These are phyloP conservation scores for Coregonus ussuriensis DNA, from an alignment of 2,797 vertebrate genomes.

Conservation along the genomic window DNA sequence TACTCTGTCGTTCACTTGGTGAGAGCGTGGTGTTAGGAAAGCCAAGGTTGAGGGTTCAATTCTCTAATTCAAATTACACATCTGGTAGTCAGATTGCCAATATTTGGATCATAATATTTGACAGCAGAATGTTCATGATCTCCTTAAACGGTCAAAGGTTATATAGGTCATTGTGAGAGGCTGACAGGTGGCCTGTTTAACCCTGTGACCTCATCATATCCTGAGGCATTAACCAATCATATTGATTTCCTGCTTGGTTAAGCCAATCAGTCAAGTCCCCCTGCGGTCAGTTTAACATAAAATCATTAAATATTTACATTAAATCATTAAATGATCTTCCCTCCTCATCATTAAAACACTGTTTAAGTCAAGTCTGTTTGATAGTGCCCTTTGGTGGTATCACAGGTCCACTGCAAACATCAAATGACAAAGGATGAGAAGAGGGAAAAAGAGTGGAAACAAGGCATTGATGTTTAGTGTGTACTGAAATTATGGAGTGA, in stretches of 20 bases:
- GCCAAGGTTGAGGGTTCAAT: too few species aligned
- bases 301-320: conserved; percentile 55
- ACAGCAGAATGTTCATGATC: not conserved
- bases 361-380: not conserved
- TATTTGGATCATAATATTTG: too few species aligned
- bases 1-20: too few species aligned
- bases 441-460: too few species aligned
- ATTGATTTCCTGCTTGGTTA: conserved; percentile 62
- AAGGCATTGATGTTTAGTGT: too few species aligned
- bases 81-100: too few species aligned
- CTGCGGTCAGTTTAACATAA: conserved; percentile 48
- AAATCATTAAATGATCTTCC: too few species aligned
- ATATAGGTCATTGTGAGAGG: conserved; percentile 24
- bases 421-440: conserved; percentile 41
- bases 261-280: conserved; percentile 40
- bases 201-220: conserved; percentile 32
- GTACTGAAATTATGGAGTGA: too few species aligned
- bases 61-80: too few species aligned
- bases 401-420: conserved; percentile 35
- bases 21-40: too few species aligned
- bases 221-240: conserved; percentile 24
- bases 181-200: conserved; percentile 46
- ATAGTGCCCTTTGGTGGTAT: conserved; percentile 34
- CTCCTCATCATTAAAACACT: conserved; percentile 37
- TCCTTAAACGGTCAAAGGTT: conserved; percentile 52